Base-by-base conservation (phyloP, 2,113 vertebrate genomes). In the Neoarius graeffei region DNA sequence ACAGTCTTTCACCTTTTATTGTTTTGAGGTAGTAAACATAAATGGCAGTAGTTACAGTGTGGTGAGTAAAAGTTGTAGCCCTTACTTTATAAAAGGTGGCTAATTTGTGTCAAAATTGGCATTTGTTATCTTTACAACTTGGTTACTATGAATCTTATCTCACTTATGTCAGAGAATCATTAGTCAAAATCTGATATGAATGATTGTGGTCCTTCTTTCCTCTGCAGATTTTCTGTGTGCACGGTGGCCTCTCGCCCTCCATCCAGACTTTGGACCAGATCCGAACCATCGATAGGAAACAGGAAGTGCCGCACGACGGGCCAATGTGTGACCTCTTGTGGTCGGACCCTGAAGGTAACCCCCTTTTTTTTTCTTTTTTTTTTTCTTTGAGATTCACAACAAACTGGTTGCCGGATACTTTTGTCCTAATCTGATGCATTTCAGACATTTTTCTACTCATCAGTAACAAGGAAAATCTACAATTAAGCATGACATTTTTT, bases 261-360 rank as follows among this genome's bases (percentile, higher is more conserved):
- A 98, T 99, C 91, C 98, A 99, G 92, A 99, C 98, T 1, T 92
- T 99, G 92, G 98, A 99, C 91, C 98, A 99, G 95, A 99, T 99
- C 89, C 93, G 98, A 88, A 99, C 98, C 11, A 99, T 99, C 66
- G 98, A 99, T 94, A 96, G 98, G 79, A 99, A 98, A 89, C 98
- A 99, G 92, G 98, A 99, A 91, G 98, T 99, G 84, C 98, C 98
- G 20, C 98, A 99, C 0, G 98, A 99, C 0, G 98, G 98, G 4
- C 98, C 98, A 83, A 99, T 98, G 98, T 99, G 98, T 89, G 98
- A 99, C 92, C 96, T 99, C 17, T 91, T 99, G 7, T 99, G 98
- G 98, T 98, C 97, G 0, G 98, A 99, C 92, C 98, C 98, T 42
- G 98, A 99, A 97, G 98, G 98, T 98, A 92, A 88, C 13, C 23